Base-by-base conservation (phyloP, 2,113 vertebrate species). In the Atrichornis clamosus region DNA sequence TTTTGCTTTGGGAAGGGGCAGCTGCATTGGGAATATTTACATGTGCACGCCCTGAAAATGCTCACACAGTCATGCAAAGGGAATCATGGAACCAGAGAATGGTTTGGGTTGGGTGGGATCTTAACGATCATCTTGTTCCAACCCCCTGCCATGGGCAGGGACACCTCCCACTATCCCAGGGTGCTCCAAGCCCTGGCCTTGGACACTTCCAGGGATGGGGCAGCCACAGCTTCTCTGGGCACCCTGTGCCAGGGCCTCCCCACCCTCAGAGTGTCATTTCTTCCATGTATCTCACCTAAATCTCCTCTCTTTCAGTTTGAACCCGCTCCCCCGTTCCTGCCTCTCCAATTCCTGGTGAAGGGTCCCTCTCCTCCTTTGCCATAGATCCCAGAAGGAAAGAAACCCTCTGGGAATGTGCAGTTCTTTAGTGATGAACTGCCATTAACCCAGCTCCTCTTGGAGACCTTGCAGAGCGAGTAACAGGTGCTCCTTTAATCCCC, bases 321-420 rank as follows among this genome's bases (percentile, higher is more conserved):
- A 76, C 27, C 27, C 12, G 4, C 39, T 41, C 22, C 23, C 27
- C 46, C 44, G 39, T 35, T 33, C 22, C 28, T 33, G 28, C 20
- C 16, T 15, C 46, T 26, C 35, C 56, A 33, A 13, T 24, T 50
- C 35, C 52, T 53, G 52, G 8, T 28, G 52, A 30, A 15, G 13
- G 16, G 52, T 53, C 52, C 52, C 16, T 26, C 28, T 62, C 44
- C 58, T 26, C 26, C 6, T 33, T 62, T 58, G 46, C 41, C 22
- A 8, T 0, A 11, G 58, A 26, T 77, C 44, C 35, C 41, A 46
- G 58, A 50, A 50, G 33, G 23, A 46, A 60, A 72, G 2, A 19
- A 53, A 14, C 1, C 0, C 11, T 7, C 64, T 73, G 59, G 53
- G 56, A 74, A 59, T 0, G 7, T 22, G 11, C 5, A 1, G 39